phyloP scores from a whole-genome alignment of 2,113 vertebrate species.

The Origma solitaria region DNA sequence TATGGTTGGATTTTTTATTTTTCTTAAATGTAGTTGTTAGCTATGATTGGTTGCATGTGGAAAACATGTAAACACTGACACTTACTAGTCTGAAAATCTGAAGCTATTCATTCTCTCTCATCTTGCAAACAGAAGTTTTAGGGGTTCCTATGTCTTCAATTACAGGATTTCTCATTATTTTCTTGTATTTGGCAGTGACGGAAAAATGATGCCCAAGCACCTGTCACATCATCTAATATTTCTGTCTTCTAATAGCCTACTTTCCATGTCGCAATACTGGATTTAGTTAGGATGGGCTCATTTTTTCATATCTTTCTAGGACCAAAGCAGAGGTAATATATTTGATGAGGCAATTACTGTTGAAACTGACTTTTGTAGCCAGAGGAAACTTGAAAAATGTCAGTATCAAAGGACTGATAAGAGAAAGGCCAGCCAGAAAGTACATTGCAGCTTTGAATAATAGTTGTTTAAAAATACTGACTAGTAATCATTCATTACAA shows the following conservation, averaged over 20 bases:
- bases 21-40: neutral
- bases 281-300: neutral
- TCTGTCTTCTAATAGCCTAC: neutral
- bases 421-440: neutral
- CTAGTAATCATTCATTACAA: neutral
- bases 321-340: neutral
- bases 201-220: neutral
- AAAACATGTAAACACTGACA: neutral
- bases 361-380: neutral
- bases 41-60: neutral
- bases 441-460: constrained; percentile 6
- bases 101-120: neutral
- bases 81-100: neutral
- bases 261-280: neutral
- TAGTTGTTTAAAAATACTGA: neutral
- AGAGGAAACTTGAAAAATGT: neutral
- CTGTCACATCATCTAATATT: neutral
- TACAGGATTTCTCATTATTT: neutral
- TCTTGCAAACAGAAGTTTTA: neutral
- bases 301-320: neutral
- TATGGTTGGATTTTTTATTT: neutral
- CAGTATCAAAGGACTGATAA: neutral
- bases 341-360: neutral
- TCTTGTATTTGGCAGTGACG: neutral
- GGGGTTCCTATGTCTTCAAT: neutral